Evolutionary conservation across 2,888 invertebrate genomes (phyloP).

Genomic region (Mylabris sibirica): DNA sequence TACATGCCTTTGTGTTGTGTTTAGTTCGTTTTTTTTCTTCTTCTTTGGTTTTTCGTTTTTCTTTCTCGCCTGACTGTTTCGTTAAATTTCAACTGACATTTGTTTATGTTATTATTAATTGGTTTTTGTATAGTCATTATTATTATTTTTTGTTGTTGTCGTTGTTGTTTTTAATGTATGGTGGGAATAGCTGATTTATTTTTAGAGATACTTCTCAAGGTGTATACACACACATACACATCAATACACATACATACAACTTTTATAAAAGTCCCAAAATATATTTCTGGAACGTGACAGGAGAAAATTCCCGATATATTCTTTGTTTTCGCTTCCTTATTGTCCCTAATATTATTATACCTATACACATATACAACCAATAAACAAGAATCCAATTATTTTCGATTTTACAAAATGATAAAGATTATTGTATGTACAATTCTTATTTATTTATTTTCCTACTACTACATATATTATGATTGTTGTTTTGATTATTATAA

Average conservation of each 20-base stretch:
- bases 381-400: slow-evolving; percentile 1
- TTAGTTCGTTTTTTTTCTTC: slow-evolving; percentile 30
- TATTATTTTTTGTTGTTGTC: slow-evolving; percentile 10
- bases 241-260: neutral
- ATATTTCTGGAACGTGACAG: slow-evolving; percentile 22
- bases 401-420: neutral
- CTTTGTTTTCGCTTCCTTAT: slow-evolving; percentile 17
- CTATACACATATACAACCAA: neutral
- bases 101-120: slow-evolving; percentile 43
- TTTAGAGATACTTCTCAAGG: slow-evolving; percentile 17
- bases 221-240: neutral
- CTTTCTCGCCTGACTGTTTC: slow-evolving; percentile 10
- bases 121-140: slow-evolving; percentile 16
- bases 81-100: slow-evolving; percentile 34
- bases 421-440: neutral
- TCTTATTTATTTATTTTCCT: neutral
- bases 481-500: neutral
- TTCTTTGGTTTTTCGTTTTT: too few species aligned
- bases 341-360: neutral
- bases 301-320: slow-evolving; percentile 17
- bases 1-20: slow-evolving; percentile 39
- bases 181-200: slow-evolving; percentile 18
- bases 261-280: slow-evolving; percentile 8
- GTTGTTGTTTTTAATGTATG: slow-evolving; percentile 11
- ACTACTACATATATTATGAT: neutral